Conservation (phyloP, 2,797 vertebrate species). For the Chaunax sp. region DNA sequence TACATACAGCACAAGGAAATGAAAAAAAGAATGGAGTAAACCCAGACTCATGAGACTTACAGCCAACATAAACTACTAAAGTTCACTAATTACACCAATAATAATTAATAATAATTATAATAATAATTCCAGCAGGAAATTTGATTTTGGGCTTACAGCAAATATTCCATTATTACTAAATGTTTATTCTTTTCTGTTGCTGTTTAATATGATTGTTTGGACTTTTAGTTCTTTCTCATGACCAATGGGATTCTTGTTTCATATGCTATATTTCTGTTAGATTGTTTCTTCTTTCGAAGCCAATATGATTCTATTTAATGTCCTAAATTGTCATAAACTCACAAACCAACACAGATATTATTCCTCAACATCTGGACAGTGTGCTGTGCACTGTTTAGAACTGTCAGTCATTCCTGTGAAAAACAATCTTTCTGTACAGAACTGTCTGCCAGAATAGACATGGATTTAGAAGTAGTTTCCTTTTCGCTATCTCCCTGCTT, state of each 20-base stretch:
- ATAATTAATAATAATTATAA: no score
- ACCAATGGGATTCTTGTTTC: background rate
- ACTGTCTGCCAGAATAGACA: slow-evolving; percentile 61
- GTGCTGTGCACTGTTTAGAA: slow-evolving; percentile 40
- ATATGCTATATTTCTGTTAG: background rate
- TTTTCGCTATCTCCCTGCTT: slow-evolving; percentile 46
- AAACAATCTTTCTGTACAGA: slow-evolving; percentile 40
- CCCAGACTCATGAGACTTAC: slow-evolving; percentile 1
- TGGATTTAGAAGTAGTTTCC: slow-evolving; percentile 63
- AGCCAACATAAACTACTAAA: slow-evolving; percentile 24
- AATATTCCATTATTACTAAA: slow-evolving; percentile 1
- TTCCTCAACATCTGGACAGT: slow-evolving; percentile 53
- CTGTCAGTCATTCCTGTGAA: slow-evolving; percentile 58
- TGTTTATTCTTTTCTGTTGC: background rate
- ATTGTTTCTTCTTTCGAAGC: background rate
- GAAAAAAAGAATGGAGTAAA: slow-evolving; percentile 9
- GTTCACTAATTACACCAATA: slow-evolving; percentile 20
- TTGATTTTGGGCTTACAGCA: background rate
- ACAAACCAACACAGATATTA: slow-evolving; percentile 27
- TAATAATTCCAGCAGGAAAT: slow-evolving; percentile 13
- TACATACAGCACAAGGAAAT: slow-evolving; percentile 28
- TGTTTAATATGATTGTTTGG: background rate
- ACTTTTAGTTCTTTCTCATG: background rate
- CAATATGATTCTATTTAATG: slow-evolving; percentile 1
- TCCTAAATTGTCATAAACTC: slow-evolving; percentile 8